phyloP scores from a whole-genome alignment of 1,140 invertebrate genomes.

The Ceratosolen solmsi region DNA sequence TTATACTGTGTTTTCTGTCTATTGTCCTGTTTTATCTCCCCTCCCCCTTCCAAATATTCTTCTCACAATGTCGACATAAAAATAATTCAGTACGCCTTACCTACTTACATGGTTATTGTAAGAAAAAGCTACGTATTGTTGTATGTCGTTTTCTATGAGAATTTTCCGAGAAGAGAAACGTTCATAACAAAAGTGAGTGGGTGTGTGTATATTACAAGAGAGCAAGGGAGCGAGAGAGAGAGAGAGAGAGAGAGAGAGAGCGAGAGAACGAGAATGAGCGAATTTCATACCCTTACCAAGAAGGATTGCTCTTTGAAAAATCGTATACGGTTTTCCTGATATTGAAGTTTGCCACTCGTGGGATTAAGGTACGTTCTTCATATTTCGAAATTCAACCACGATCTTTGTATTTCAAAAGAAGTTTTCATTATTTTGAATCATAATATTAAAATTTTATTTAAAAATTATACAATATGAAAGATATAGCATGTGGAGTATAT shows the following conservation, averaged over 20 bases:
- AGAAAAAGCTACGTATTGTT: not conserved
- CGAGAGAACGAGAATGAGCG: not conserved
- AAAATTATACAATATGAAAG: not conserved
- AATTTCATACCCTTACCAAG: not conserved
- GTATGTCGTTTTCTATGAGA: not conserved
- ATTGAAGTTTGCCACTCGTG: not conserved
- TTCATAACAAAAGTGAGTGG: too few species aligned
- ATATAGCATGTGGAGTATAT: too few species aligned
- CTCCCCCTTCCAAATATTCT: not conserved
- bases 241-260: slow-evolving; percentile 15
- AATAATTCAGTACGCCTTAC: not conserved
- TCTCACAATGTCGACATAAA: not conserved
- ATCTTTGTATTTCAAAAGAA: not conserved
- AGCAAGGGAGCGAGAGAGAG: not conserved
- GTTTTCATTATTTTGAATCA: not conserved
- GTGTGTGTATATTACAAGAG: not conserved
- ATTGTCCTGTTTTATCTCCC: not conserved
- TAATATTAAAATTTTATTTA: not conserved
- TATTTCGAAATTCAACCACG: not conserved
- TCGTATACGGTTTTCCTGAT: not conserved
- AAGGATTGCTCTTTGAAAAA: not conserved
- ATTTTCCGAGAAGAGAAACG: not conserved
- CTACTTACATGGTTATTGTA: not conserved
- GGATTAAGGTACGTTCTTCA: not conserved
- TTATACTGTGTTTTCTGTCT: not conserved